A percentile compares a stretch with the other conserved stretches of the same genome.
Evolutionary conservation across 2,113 vertebrate genomes (phyloP).

Genomic region (Telmatochromis sp.): DNA sequence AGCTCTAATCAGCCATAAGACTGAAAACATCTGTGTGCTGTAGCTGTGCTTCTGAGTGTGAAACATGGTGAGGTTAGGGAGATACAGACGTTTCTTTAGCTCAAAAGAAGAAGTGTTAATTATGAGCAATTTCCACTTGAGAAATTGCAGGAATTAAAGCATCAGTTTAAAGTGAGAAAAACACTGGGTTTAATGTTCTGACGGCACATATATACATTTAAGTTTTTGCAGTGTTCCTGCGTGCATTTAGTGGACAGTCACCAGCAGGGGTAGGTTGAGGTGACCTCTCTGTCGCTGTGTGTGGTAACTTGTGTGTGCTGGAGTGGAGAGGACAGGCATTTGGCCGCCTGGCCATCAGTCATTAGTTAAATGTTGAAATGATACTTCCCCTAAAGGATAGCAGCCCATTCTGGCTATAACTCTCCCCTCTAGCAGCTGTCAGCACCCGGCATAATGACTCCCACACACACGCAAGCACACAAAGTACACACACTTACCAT

Average conservation of each 20-base stretch:
- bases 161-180: not conserved
- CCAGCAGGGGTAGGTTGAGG: not conserved
- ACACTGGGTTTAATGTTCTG: not conserved
- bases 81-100: not conserved
- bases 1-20: not conserved
- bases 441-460: constrained; percentile 4
- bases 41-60: not conserved
- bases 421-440: constrained; percentile 31
- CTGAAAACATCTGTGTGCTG: not conserved
- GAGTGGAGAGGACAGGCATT: not conserved
- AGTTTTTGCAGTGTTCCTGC: not conserved
- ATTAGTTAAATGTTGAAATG: constrained; percentile 46
- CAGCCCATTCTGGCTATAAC: constrained; percentile 3
- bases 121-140: not conserved
- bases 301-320: not conserved
- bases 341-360: constrained; percentile 20
- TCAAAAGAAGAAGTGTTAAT: not conserved
- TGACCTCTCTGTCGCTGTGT: constrained; percentile 26
- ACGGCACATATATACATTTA: not conserved
- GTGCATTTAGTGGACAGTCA: not conserved
- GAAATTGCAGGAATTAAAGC: not conserved
- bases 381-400: constrained; percentile 27
- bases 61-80: not conserved
- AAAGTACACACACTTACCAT: not conserved
- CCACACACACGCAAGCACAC: not conserved